Percentiles rank a stretch among this genome's conserved stretches.
phyloP scores from a whole-genome alignment of 2,888 invertebrate genomes.

The Sminthurinus aureus region DNA sequence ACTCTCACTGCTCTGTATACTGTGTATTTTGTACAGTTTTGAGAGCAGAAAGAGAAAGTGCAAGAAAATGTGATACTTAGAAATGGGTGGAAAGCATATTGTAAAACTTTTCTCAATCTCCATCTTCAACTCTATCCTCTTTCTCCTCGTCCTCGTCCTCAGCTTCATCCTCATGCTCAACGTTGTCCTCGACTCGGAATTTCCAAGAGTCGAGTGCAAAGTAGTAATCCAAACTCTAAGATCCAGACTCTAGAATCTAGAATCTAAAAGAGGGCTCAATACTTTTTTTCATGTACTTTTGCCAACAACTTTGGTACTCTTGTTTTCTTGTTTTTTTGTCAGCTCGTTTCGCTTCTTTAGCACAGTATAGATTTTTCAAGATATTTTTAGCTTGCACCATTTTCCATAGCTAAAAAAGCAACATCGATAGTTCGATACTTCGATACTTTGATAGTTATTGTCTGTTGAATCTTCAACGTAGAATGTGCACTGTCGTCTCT shows the following conservation, averaged over 20 bases:
- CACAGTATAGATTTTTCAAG: neutral
- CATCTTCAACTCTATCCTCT: too few species aligned
- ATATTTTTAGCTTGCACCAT: too few species aligned
- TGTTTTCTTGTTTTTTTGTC: neutral
- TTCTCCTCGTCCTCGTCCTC: neutral
- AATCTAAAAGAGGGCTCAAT: neutral
- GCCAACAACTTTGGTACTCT: neutral
- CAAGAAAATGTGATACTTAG: too few species aligned
- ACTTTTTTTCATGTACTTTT: neutral
- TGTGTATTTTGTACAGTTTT: neutral
- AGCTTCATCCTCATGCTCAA: too few species aligned
- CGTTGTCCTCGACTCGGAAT: too few species aligned
- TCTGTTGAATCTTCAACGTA: too few species aligned
- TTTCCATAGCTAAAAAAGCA: too few species aligned
- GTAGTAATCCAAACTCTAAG: neutral
- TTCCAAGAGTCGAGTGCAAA: too few species aligned
- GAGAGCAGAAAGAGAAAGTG: neutral
- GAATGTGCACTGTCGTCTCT: too few species aligned
- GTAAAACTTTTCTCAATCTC: slow-evolving; percentile 1
- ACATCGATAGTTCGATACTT: too few species aligned
- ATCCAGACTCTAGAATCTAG: neutral
- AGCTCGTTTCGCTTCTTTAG: neutral
- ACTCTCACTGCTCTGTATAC: too few species aligned
- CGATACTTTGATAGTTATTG: too few species aligned
- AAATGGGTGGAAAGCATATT: slow-evolving; percentile 1